Evolutionary conservation across 1,140 invertebrate genomes (phyloP), one percentile per base, ranked within the genome.

Genomic region (Hylyphantes graminicola): DNA sequence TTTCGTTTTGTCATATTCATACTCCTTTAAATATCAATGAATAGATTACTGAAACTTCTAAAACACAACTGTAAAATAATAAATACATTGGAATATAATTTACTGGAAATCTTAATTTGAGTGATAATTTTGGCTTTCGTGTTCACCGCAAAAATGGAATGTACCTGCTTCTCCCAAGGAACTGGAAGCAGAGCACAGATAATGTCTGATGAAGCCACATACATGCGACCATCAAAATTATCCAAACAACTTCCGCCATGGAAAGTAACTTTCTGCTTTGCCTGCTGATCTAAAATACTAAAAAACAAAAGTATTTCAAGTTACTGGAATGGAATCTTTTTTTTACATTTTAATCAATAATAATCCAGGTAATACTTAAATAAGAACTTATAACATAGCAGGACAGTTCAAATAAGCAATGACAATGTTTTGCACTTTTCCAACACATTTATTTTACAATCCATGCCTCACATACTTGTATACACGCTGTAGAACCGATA

Each of bases 231-330:
- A 88, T 91, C 91, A 89, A 91, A 91, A 73, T 92, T 91, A 35
- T 89, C 90, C n/a, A 92, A 85, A 72, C 86, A 87, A 7, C 82
- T 86, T 17, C 91, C 91, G 54, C 90, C 90, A 85, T 89, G 87
- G 83, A 92, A 92, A 61, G 89, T 89, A 4, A 92, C 88, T 15
- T 89, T 89, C 87, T 92, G 91, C 85, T 92, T 92, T 65, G 90
- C 89, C 74, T 91, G 90, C 82, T 91, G 91, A 87, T 92, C 91
- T 73, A 92, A 87, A 85, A 91, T 89, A 87, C 91, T 92, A 86
- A 53, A 17, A 17, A 70, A 35, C 35, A 35, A 5, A 35, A 35
- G 35, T 35, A 5, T 35, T 35, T 35, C 35, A 35, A 5, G n/a
- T n/a, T n/a, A n/a, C n/a, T n/a, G n/a, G n/a, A n/a, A n/a, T n/a